Evolutionary conservation across 2,888 invertebrate genomes (phyloP).

Genomic region (Julus scanicus): DNA sequence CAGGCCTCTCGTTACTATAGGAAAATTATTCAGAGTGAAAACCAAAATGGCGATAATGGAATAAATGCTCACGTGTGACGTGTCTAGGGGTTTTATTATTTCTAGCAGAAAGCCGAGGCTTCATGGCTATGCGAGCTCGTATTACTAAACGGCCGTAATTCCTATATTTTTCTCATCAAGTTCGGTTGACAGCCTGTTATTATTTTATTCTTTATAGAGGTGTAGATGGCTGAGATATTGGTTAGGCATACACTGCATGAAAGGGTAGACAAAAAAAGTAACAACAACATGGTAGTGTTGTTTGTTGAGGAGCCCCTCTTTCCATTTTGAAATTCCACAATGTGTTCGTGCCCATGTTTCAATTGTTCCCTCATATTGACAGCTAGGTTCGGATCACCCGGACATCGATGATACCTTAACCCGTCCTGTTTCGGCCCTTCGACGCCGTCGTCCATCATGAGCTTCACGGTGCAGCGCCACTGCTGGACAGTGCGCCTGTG

Average conservation of each 20-base stretch:
- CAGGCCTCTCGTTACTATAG: background rate
- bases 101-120: background rate
- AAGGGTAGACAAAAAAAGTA: background rate
- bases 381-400: background rate
- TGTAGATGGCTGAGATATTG: conserved; percentile 43
- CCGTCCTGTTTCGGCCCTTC: background rate
- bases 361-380: background rate
- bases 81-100: background rate
- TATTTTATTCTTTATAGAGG: conserved; percentile 38
- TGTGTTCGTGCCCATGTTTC: background rate
- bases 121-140: background rate
- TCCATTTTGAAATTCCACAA: background rate
- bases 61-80: background rate
- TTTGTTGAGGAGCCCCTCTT: background rate
- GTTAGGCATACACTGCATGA: background rate
- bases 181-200: conserved; percentile 34
- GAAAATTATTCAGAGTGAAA: background rate
- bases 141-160: conserved; percentile 45
- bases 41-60: conserved; percentile 6
- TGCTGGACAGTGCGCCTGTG: background rate
- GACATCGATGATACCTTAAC: background rate
- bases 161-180: conserved; percentile 37
- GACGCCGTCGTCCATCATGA: background rate
- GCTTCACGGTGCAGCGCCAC: background rate
- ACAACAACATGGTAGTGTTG: background rate